These are phyloP conservation scores for Acrocera orbiculus DNA, from an alignment of 2,888 invertebrate genomes.

Conservation along the genomic window DNA sequence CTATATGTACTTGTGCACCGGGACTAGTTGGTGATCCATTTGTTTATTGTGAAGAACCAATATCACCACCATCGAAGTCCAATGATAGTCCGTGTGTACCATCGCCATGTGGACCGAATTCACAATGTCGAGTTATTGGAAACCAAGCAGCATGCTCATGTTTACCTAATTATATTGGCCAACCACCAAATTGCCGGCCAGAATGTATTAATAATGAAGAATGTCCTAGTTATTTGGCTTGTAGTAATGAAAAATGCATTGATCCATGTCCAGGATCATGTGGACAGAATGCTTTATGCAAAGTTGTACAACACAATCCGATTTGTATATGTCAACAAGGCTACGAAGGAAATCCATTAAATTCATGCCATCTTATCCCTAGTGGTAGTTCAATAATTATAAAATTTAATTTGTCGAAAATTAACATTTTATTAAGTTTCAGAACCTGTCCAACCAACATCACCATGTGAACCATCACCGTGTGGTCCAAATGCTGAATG, in stretches of 20 bases:
- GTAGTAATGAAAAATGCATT: constrained; percentile 61
- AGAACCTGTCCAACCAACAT: constrained; percentile 43
- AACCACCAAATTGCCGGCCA: constrained; percentile 72
- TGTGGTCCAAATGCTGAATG: constrained; percentile 76
- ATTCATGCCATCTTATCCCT: constrained; percentile 33
- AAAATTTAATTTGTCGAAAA: no score
- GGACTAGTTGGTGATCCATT: constrained; percentile 50
- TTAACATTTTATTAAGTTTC: constrained; percentile 39
- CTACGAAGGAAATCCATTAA: constrained; percentile 59
- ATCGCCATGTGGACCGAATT: constrained; percentile 69
- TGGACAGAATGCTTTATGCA: constrained; percentile 62
- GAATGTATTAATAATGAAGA: constrained; percentile 67
- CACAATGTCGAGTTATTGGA: constrained; percentile 62
- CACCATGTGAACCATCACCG: constrained; percentile 66
- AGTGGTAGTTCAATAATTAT: no score
- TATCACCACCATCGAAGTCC: constrained; percentile 22
- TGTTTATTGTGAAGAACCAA: constrained; percentile 34
- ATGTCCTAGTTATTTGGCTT: constrained; percentile 65
- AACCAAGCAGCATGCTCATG: constrained; percentile 76
- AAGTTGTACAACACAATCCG: constrained; percentile 67
- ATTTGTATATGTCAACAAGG: constrained; percentile 69
- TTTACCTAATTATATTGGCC: constrained; percentile 58
- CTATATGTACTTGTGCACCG: constrained; percentile 45
- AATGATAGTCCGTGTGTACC: constrained; percentile 54
- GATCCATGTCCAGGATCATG: constrained; percentile 71